Evolutionary conservation across 2,797 vertebrate species (phyloP).

Genomic region (Acridotheres tristis): DNA sequence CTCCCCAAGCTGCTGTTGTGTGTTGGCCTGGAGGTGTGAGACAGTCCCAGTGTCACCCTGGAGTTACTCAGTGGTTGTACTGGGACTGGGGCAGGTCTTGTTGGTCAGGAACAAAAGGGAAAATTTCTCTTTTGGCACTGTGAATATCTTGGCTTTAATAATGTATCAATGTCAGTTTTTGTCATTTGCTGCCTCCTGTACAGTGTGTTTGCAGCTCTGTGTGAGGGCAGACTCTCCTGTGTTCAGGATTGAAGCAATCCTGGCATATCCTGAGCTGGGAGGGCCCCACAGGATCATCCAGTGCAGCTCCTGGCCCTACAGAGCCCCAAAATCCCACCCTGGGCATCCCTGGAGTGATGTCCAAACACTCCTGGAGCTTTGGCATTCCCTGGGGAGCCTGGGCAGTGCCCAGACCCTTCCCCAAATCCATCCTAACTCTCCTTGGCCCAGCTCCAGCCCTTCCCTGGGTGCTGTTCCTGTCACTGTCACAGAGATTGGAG

Average conservation of each 20-base stretch:
- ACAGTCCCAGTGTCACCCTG: neutral
- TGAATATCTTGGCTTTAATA: neutral
- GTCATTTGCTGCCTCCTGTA: neutral
- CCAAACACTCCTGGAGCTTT: neutral
- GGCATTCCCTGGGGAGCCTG: neutral
- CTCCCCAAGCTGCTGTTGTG: accelerated
- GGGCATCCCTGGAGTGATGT: neutral
- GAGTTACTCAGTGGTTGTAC: accelerated
- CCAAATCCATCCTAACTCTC: accelerated
- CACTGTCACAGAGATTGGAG: accelerated
- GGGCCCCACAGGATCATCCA: neutral
- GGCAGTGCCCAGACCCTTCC: neutral
- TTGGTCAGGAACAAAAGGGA: neutral
- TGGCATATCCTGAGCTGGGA: neutral
- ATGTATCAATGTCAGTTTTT: accelerated
- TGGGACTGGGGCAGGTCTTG: neutral
- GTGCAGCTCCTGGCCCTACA: accelerated
- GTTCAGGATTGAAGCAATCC: neutral
- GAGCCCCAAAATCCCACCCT: neutral
- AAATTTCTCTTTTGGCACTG: neutral
- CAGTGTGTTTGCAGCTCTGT: neutral
- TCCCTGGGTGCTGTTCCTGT: neutral
- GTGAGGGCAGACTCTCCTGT: neutral
- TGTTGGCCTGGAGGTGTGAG: neutral
- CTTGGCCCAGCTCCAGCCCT: neutral